Base-by-base conservation (phyloP, 2,888 invertebrate genomes). In the Crepidodera aurea region DNA sequence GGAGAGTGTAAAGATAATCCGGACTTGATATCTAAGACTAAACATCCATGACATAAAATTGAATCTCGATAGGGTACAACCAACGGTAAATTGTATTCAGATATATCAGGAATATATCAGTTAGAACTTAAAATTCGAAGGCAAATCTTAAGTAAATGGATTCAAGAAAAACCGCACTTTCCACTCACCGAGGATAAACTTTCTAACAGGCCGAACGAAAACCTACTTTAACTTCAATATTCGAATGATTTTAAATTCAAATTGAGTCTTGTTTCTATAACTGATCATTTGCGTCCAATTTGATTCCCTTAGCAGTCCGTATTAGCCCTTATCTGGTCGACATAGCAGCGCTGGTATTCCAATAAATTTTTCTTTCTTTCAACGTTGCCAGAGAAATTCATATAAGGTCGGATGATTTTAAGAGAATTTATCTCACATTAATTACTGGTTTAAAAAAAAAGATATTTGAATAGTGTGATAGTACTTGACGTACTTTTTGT, bases 251-350 rank as follows among this genome's bases (percentile, higher is more conserved):
- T 78, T 76, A 78, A 79, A 79, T 79, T 79, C 74, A 79, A 79
- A 79, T 78, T 67, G 68, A 60, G 84, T 65, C 72, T 72, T 72
- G 74, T 73, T 73, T 71, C 73, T 77, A 85, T 86, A 86, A 86
- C 86, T 85, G 86, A 86, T 86, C 84, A 86, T 85, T 85, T 84
- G 82, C 82, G 82, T 69, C 84, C 86, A 86, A 86, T 86, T 87
- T 86, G 84, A 85, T 86, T 85, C 85, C 82, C 27, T 56, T 56
- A 83, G 84, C 68, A 65, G 62, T 54, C 18, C 83, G 84, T 64
- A 65, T 64, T 64, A 62, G 64, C 60, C 71, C 74, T 78, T 77
- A 77, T 78, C 77, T 74, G 68, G 62, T 65, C 65, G 60, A 48
- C 70, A 71, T 68, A 69, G 68, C 69, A 71, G 66, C 62, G 60